phyloP scores from a whole-genome alignment of 2,888 invertebrate genomes.

The Geotrupes spiniger region DNA sequence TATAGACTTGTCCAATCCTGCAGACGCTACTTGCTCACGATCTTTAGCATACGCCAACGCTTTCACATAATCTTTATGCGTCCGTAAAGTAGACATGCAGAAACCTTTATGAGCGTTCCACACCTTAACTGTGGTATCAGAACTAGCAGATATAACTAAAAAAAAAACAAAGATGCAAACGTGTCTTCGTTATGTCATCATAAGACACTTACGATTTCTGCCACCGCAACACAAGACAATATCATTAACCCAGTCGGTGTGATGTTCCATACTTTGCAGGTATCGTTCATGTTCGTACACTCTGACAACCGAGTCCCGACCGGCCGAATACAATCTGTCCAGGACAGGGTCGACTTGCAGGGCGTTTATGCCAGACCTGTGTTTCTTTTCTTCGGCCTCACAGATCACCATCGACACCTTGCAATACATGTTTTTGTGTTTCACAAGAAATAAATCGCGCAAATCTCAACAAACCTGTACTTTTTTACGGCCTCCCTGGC shows the following conservation, averaged over 20 bases:
- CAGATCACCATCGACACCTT: conserved; percentile 98
- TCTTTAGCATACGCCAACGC: conserved; percentile 97
- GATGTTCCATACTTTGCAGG: conserved; percentile 97
- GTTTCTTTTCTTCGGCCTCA: conserved; percentile 90
- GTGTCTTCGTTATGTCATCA: background rate
- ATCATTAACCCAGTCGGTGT: conserved; percentile 99
- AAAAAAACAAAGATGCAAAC: background rate
- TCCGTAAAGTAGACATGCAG: conserved; percentile 97
- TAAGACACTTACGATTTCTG: conserved; percentile 72
- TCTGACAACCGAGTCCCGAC: conserved; percentile 94
- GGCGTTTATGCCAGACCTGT: conserved; percentile 94
- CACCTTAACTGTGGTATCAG: conserved; percentile 98
- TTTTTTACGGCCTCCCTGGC: conserved; percentile 48
- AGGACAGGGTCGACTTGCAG: conserved; percentile 87
- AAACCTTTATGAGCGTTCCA: conserved; percentile 99
- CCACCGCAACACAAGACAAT: conserved; percentile 97
- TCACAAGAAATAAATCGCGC: background rate
- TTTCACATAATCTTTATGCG: conserved; percentile 98
- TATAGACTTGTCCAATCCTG: conserved; percentile 93
- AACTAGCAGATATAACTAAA: conserved; percentile 96
- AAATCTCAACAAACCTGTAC: conserved; percentile 41
- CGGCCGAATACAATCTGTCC: conserved; percentile 91
- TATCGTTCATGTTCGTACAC: conserved; percentile 87
- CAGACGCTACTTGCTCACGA: conserved; percentile 93
- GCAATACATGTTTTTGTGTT: conserved; percentile 17